Evolutionary conservation across 2,797 vertebrate species (phyloP).

Genomic region (Petrocephalus schoutedeni): DNA sequence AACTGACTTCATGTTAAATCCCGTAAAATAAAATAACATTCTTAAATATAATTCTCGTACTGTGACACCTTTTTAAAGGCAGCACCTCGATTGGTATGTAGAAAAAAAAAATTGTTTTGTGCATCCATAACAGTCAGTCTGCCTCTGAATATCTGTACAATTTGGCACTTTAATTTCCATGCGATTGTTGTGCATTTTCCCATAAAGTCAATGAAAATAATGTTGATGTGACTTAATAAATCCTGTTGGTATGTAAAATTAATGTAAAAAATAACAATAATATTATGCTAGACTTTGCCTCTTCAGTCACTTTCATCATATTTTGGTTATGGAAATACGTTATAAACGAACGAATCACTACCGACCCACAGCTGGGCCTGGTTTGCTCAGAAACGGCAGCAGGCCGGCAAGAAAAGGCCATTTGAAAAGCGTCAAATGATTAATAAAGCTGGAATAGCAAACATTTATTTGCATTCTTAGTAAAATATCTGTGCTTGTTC

Average conservation of each 20-base stretch:
- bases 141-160: neutral
- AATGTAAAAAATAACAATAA: neutral
- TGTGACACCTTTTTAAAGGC: neutral
- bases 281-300: neutral
- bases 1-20: neutral
- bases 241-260: neutral
- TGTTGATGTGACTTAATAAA: neutral
- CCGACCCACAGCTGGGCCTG: slow-evolving; percentile 40
- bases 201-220: neutral
- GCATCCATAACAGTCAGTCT: neutral
- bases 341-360: slow-evolving; percentile 49
- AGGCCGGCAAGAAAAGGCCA: slow-evolving; percentile 21
- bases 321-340: neutral
- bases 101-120: neutral
- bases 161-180: neutral
- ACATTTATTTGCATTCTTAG: neutral
- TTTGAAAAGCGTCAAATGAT: neutral
- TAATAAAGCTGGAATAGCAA: neutral
- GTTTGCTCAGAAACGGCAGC: slow-evolving; percentile 36
- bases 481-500: neutral
- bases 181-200: neutral
- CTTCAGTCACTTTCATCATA: neutral
- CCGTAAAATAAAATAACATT: neutral
- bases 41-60: neutral
- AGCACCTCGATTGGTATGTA: neutral